These are phyloP conservation scores for Eriosoma lanigerum DNA, from an alignment of 1,140 invertebrate genomes.

Conservation along the genomic window DNA sequence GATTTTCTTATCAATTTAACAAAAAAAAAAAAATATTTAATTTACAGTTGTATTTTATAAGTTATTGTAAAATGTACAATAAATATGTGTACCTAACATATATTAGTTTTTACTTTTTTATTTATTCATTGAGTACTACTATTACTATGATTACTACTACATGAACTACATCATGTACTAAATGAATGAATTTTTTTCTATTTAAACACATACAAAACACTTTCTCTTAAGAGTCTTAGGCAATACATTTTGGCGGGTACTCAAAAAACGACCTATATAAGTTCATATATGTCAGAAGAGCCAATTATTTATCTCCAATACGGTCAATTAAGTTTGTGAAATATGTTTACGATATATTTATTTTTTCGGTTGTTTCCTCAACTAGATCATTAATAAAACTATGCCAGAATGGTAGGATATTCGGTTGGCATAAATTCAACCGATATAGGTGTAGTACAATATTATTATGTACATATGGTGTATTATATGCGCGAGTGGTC, in stretches of 20 bases:
- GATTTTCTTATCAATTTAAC: neutral
- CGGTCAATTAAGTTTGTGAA: slow-evolving; percentile 17
- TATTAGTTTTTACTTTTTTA: slow-evolving; percentile 15
- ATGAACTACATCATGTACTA: too few relatives aligned
- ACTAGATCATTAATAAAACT: slow-evolving; percentile 14
- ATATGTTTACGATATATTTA: slow-evolving; percentile 20
- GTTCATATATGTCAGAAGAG: neutral
- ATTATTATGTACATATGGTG: neutral
- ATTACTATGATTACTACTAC: too few relatives aligned
- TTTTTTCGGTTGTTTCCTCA: slow-evolving; percentile 23
- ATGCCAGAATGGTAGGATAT: slow-evolving; percentile 19
- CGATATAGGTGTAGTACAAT: neutral
- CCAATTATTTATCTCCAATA: slow-evolving; percentile 28
- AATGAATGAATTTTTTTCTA: slow-evolving; percentile 13
- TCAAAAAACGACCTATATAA: slow-evolving; percentile 11
- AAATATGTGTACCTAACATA: neutral
- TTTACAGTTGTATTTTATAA: neutral
- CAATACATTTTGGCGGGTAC: neutral
- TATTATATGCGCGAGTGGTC: neutral
- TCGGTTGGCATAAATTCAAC: slow-evolving; percentile 17
- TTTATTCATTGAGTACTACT: neutral
- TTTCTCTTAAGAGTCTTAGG: slow-evolving; percentile 13
- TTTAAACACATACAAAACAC: neutral
- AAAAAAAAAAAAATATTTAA: neutral
- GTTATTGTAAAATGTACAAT: neutral